Evolutionary conservation across 2,888 invertebrate species (phyloP).

Genomic region (Orchesella flavescens): DNA sequence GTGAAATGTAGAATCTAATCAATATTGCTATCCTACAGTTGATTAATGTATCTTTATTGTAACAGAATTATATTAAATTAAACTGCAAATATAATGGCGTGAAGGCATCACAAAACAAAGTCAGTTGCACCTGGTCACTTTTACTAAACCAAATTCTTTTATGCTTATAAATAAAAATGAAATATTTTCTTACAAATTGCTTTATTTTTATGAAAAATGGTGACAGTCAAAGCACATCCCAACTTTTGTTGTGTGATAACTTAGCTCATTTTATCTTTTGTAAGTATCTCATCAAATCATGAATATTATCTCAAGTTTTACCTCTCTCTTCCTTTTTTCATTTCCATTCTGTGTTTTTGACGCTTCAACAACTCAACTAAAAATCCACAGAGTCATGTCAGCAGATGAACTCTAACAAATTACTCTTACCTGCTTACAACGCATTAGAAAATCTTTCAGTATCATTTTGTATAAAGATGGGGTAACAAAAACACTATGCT

Average conservation of each 20-base stretch:
- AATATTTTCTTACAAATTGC: conserved; percentile 46
- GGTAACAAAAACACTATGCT: too few relatives aligned
- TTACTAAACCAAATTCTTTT: too few relatives aligned
- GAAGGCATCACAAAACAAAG: too few relatives aligned
- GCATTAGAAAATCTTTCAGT: too few relatives aligned
- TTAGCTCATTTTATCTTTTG: conserved; percentile 44
- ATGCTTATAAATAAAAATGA: too few relatives aligned
- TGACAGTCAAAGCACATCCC: conserved; percentile 32
- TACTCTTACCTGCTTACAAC: conserved; percentile 37
- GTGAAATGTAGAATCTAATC: too few relatives aligned
- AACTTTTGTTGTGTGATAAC: conserved; percentile 44
- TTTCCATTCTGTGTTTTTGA: conserved; percentile 11
- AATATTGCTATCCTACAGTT: too few relatives aligned
- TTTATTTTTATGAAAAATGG: conserved; percentile 49
- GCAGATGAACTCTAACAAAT: conserved; percentile 45
- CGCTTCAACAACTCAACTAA: too few relatives aligned
- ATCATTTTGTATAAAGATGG: not conserved
- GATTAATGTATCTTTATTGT: too few relatives aligned
- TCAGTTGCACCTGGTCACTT: too few relatives aligned
- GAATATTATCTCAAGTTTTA: conserved; percentile 15
- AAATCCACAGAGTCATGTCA: conserved; percentile 17
- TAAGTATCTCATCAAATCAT: conserved; percentile 19
- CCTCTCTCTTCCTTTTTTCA: not conserved
- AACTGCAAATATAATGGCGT: too few relatives aligned
- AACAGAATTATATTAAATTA: too few relatives aligned